Base-by-base conservation (phyloP, 2,888 invertebrate genomes). In the Gymnosoma rotundatum region DNA sequence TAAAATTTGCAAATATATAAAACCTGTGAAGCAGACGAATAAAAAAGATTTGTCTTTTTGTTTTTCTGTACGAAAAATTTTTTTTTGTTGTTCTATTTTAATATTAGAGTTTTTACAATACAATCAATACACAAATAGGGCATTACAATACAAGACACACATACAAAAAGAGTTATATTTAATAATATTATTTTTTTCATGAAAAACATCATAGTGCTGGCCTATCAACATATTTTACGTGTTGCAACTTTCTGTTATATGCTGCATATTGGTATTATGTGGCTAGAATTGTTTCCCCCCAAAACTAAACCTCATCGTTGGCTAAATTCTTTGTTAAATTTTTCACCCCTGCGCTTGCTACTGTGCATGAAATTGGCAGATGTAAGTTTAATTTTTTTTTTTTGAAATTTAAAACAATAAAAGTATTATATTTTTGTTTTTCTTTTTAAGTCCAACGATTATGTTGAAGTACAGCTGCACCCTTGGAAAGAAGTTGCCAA, bases 241-340 rank as follows among this genome's bases (percentile, higher is more conserved):
- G 78, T 88, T 6, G 86, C 89, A 10, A 87, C 89, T 16, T 88
- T 88, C 38, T 90, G 90, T 18, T 92, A 91, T 79, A 73, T 90
- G 48, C 85, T 92, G 50, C 91, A 92, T 56, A 87, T 92, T 21
- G 75, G 78, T 12, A 87, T 88, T 0, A 88, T 90, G 75, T 92
- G 92, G 92, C 83, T 92, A 63, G 89, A 89, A 45, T 64, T 89
- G 10, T 90, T 90, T 87, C 91, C 92, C 8, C 92, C 92, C 0
- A 88, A 89, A 50, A 75, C 61, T 12, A 86, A 88, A 25, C 90
- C 90, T 0, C 78, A 86, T 0, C 63, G 48, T 3, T 90, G 85
- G 70, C 20, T 92, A 9, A 73, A 85, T 4, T 66, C 79, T 8
- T 18, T 90, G 0, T 84, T 91, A 0, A 90, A 91, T 72, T 89